Evolutionary conservation across 2,888 invertebrate species (phyloP), one percentile per base, ranked within the genome.

Genomic region (Magallana nippona): DNA sequence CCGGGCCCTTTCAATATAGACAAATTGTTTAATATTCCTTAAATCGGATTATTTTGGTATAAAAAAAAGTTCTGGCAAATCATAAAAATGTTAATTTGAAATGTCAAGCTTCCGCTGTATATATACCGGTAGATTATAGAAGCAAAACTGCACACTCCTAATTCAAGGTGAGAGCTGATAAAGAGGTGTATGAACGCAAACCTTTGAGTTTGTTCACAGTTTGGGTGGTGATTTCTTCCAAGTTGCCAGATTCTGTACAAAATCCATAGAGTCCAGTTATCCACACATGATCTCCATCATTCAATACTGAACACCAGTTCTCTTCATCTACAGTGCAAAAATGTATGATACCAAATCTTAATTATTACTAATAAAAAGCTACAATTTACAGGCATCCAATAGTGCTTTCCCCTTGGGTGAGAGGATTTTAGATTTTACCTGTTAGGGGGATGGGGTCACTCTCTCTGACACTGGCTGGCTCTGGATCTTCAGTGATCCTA

Each of bases 181-280:
- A 27, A 27, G 2, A 60, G n/a, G 60, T 60, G 27, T 77, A 56
- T 17, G 11, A 71, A 27, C 55, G 1, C 79, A 55, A 5, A 88
- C 88, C 86, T 88, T 86, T 86, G 13, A 90, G 83, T 55, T 55
- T 82, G 10, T 88, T 84, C 89, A 93, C 89, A 17, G 91, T 89
- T n/a, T n/a, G 10, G 22, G 77, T 32, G 22, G 90, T 90, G 22
- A 86, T 83, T 15, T 87, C 85, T 78, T 84, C 82, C 10, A 89
- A 84, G 63, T 82, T 86, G 44, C 63, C 62, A 62, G 78, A 84
- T n/a, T 82, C 82, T 32, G 32, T 77, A 11, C 57, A 13, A 63
- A 77, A 27, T 19, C 85, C 89, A n/a, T 83, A 79, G 0, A 91
- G 44, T 77, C 90, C 89, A 78, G 90, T 82, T n/a, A 91, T 86